A percentile compares a stretch with the other conserved stretches of the same genome.
These are phyloP conservation scores for Typhlichthys subterraneus DNA, from an alignment of 2,797 vertebrate genomes.

Conservation along the genomic window DNA sequence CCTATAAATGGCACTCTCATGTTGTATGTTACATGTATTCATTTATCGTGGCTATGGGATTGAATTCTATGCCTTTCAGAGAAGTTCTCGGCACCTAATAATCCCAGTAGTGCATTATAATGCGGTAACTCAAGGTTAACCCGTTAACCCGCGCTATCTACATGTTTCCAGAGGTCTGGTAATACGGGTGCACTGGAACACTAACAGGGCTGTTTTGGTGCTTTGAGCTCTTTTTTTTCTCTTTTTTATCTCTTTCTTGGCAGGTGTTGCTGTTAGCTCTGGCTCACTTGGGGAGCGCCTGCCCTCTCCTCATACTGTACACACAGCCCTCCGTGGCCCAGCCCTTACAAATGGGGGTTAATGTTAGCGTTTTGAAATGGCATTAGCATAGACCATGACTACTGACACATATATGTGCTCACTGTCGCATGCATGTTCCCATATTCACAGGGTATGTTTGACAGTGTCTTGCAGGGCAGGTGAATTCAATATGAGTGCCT, in stretches of 20 bases:
- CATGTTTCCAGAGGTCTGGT: slow-evolving; percentile 60
- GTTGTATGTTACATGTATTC: slow-evolving; percentile 50
- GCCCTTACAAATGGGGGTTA: slow-evolving; percentile 44
- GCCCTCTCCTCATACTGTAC: slow-evolving; percentile 48
- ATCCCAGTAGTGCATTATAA: slow-evolving; percentile 61
- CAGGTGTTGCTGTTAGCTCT: slow-evolving; percentile 65
- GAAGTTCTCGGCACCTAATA: slow-evolving; percentile 58
- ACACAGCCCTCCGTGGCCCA: slow-evolving; percentile 24
- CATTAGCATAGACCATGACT: slow-evolving; percentile 51
- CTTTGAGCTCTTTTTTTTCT: slow-evolving; percentile 61
- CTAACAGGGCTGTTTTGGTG: slow-evolving; percentile 47
- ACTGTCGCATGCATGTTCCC: slow-evolving; percentile 14
- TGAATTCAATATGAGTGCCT: slow-evolving; percentile 3
- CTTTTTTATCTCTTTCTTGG: slow-evolving; percentile 68
- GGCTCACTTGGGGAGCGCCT: slow-evolving; percentile 38
- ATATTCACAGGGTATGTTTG: background rate
- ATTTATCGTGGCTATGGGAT: slow-evolving; percentile 51
- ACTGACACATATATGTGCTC: background rate
- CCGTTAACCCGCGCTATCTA: slow-evolving; percentile 50
- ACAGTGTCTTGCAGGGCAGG: slow-evolving; percentile 15
- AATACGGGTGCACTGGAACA: slow-evolving; percentile 63
- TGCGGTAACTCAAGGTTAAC: slow-evolving; percentile 58
- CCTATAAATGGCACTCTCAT: slow-evolving; percentile 44
- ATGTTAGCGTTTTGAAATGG: slow-evolving; percentile 56
- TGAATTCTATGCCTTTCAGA: slow-evolving; percentile 72